phyloP scores from a whole-genome alignment of 64 coral and sea anemone genomes.

The Cladopsammia gracilis region DNA sequence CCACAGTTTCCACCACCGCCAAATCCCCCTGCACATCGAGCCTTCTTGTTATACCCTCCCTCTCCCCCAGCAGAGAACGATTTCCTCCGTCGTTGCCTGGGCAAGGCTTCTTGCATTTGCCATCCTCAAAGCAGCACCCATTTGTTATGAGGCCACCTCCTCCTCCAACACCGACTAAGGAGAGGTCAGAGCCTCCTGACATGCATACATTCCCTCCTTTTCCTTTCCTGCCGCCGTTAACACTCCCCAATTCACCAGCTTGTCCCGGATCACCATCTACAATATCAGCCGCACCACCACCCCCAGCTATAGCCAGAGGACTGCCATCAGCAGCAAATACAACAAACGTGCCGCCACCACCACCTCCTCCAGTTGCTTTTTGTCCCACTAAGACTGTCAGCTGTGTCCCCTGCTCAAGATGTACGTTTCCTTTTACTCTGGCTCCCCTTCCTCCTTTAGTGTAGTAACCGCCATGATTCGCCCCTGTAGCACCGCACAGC shows the following conservation, averaged over 20 bases:
- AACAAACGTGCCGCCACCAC: constrained; percentile 18
- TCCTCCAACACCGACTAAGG: background rate
- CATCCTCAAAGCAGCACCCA: constrained; percentile 4
- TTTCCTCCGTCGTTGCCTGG: background rate
- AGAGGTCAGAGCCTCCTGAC: background rate
- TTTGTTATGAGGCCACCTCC: constrained; percentile 8
- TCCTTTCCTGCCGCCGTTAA: background rate
- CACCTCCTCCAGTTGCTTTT: background rate
- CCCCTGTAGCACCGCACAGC: constrained; percentile 18
- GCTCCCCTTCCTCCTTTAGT: constrained; percentile 13
- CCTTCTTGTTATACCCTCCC: constrained; percentile 8
- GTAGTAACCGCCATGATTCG: background rate
- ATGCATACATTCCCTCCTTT: background rate
- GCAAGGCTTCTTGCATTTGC: background rate
- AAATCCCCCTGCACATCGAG: constrained; percentile 1
- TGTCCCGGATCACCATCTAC: constrained; percentile 36
- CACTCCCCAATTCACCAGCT: background rate
- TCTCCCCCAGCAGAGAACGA: background rate
- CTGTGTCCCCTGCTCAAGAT: constrained; percentile 9
- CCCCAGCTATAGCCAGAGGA: constrained; percentile 9
- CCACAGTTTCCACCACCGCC: constrained; percentile 44
- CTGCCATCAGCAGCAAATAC: constrained; percentile 15
- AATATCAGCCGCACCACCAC: constrained; percentile 2
- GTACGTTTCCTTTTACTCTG: background rate
- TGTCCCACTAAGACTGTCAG: constrained; percentile 45